These are phyloP conservation scores for Auanema freiburgensis DNA, from an alignment of 2,888 invertebrate genomes.

Conservation along the genomic window DNA sequence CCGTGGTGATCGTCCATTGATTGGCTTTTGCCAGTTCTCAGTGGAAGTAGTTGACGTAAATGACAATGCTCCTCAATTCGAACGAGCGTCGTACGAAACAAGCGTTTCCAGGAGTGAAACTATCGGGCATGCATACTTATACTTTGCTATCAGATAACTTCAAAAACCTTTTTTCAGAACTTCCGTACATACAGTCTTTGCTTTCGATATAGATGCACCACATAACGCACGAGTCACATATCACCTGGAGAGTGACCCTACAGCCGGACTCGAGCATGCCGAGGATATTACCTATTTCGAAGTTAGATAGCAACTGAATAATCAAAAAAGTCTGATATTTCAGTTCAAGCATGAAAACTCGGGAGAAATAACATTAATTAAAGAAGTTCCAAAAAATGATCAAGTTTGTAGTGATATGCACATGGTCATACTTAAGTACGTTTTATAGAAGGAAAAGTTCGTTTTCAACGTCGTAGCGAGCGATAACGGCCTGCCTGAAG, in stretches of 20 bases:
- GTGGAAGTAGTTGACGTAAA: slow-evolving; percentile 98
- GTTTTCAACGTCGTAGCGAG: slow-evolving; percentile 76
- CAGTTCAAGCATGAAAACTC: slow-evolving; percentile 13
- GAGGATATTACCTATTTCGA: slow-evolving; percentile 44
- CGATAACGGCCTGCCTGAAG: slow-evolving; percentile 74
- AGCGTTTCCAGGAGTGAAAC: slow-evolving; percentile 51
- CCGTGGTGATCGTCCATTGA: slow-evolving; percentile 94
- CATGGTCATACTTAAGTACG: no score
- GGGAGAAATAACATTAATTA: slow-evolving; percentile 23
- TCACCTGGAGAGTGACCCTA: slow-evolving; percentile 44
- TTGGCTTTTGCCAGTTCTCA: slow-evolving; percentile 97
- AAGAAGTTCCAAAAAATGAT: background rate
- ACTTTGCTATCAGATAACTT: slow-evolving; percentile 12
- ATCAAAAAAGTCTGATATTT: slow-evolving; percentile 9
- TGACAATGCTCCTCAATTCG: slow-evolving; percentile 97
- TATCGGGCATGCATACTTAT: slow-evolving; percentile 28
- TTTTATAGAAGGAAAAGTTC: slow-evolving; percentile 51
- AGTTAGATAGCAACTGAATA: slow-evolving; percentile 22
- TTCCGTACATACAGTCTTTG: slow-evolving; percentile 59
- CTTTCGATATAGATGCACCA: slow-evolving; percentile 60
- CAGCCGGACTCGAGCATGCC: slow-evolving; percentile 45
- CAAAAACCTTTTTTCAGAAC: slow-evolving; percentile 23
- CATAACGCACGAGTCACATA: slow-evolving; percentile 59
- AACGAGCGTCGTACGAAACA: slow-evolving; percentile 64
- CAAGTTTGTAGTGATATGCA: background rate